Evolutionary conservation across 2,888 invertebrate species (phyloP).

Genomic region (Coleophora flavipennella): DNA sequence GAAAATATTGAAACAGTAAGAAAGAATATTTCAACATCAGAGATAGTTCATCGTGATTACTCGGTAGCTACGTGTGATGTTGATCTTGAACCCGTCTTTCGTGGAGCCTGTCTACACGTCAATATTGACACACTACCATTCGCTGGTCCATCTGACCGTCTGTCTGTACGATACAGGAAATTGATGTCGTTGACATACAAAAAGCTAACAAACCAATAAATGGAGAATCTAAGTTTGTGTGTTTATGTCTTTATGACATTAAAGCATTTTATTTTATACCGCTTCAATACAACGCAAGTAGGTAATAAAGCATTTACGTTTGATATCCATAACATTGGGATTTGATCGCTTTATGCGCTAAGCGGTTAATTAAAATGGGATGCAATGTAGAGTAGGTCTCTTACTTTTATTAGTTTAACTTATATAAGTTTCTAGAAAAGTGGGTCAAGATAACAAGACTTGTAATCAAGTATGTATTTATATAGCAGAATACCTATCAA

Average conservation of each 20-base stretch:
- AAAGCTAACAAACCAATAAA: conserved; percentile 1
- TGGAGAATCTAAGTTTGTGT: too few species aligned
- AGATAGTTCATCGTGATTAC: background rate
- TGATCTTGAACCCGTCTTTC: conserved; percentile 13
- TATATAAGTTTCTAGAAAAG: conserved; percentile 14
- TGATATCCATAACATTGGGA: background rate
- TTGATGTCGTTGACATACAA: conserved; percentile 10
- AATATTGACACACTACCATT: conserved; percentile 8
- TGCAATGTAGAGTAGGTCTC: conserved; percentile 7
- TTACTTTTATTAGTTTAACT: conserved; percentile 14
- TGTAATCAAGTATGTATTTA: conserved; percentile 3
- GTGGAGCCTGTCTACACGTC: conserved; percentile 9
- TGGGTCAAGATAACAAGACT: conserved; percentile 19
- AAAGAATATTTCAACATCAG: too few species aligned
- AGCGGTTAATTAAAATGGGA: too few species aligned
- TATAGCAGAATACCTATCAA: too few species aligned
- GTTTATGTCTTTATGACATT: too few species aligned
- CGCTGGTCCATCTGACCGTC: too few species aligned
- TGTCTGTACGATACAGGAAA: conserved; percentile 9
- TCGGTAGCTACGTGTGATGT: conserved; percentile 6
- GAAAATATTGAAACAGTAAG: too few species aligned
- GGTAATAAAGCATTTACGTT: background rate
- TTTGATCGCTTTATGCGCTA: background rate
- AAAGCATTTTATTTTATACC: too few species aligned
- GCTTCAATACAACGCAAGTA: too few species aligned